Percentiles rank a stretch among this genome's conserved stretches.
These are phyloP conservation scores for rat (Rattus norvegicus) DNA, from an alignment of 2,113 vertebrate genomes.

Conservation along the genomic window DNA sequence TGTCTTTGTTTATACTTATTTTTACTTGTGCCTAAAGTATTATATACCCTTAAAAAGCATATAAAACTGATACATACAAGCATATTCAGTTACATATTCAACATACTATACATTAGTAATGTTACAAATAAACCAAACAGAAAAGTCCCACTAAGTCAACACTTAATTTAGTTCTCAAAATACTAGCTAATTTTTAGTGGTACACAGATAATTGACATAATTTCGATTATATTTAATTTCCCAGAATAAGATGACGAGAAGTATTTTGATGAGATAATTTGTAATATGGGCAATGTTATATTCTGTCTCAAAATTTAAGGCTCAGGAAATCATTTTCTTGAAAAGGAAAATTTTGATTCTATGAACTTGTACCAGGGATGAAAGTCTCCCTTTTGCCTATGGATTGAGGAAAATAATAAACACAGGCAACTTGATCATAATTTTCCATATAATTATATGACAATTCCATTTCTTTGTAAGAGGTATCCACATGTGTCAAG, in stretches of 20 bases:
- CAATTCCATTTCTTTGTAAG: neutral
- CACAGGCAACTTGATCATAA: neutral
- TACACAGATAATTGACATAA: constrained; percentile 27
- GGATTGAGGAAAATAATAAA: neutral
- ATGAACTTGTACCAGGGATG: neutral
- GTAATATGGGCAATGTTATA: neutral
- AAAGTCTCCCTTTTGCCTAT: neutral
- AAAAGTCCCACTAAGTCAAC: neutral
- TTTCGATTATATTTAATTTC: neutral
- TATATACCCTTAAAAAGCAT: neutral
- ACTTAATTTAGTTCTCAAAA: constrained; percentile 6
- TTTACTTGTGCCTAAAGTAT: neutral
- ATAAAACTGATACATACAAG: neutral
- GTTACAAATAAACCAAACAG: neutral
- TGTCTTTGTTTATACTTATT: neutral
- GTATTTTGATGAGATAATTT: constrained; percentile 3
- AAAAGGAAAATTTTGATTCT: neutral
- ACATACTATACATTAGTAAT: neutral
- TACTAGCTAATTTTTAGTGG: constrained; percentile 42
- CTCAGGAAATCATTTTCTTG: neutral
- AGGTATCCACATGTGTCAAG: neutral
- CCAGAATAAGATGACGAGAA: constrained; percentile 1
- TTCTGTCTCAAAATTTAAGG: neutral
- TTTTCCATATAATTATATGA: neutral
- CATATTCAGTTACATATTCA: neutral